Evolutionary conservation across 2,888 invertebrate genomes (phyloP), one percentile per base, ranked within the genome.

Genomic region (Rapana venosa): DNA sequence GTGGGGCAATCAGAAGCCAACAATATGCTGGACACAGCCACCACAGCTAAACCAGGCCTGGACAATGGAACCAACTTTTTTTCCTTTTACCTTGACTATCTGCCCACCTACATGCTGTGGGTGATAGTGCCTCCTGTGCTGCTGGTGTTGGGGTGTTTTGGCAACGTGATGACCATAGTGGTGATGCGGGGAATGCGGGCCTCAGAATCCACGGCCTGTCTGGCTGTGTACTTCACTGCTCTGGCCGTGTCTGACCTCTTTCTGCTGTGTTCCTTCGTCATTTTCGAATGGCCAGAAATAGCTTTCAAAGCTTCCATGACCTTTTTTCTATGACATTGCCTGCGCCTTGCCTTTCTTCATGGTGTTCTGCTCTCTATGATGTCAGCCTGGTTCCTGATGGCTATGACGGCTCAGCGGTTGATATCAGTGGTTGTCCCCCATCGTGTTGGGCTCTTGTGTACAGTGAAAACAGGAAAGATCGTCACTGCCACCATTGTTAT

Each of bases 341-440:
- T 85, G 85, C 85, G 13, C 2, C 1, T 0, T 30, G 26, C 56
- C 36, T 22, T 30, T 36, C n/a, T 85, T 85, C 56, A 26, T 56
- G n/a, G 22, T 17, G 8, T 30, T 47, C 56, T 22, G 20, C n/a
- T 58, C 85, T 30, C 56, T 0, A 61, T 85, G 81, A 81, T 58
- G 56, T 87, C 90, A 22, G 87, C 87, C 22, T 90, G 90, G 90
- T 36, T 87, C 35, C 35, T 90, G 11, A 81, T 90, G 15, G 66
- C 81, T 0, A 58, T 90, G 83, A 90, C 90, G 11, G 47, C 35
- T 47, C 81, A 90, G 56, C 61, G 90, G 26, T 47, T 70, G 56
- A 30, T 47, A 26, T 87, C 87, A n/a, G 47, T 87, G n/a, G 70
- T 87, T 20, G n/a, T 47, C 8, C 87, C 87, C 13, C 87, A 87